These are phyloP conservation scores for Lasioglossum morio DNA, from an alignment of 2,888 invertebrate species.

Conservation along the genomic window DNA sequence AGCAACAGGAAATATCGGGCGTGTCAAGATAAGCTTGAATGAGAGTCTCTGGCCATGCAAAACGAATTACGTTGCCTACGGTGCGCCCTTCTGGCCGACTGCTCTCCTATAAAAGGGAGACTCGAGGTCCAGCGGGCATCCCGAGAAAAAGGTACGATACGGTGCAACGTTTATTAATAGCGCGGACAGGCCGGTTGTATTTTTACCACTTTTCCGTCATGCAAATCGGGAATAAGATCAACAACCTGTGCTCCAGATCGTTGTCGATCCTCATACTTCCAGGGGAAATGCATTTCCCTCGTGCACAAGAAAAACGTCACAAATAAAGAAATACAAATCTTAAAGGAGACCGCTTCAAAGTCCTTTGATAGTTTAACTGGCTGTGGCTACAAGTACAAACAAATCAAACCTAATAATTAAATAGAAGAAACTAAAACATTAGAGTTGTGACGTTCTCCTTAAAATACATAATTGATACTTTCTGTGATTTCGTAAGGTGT, in stretches of 20 bases:
- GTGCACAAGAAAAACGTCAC: no score
- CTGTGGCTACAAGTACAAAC: no score
- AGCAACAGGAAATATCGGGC: constrained; percentile 72
- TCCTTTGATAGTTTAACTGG: no score
- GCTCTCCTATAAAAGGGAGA: constrained; percentile 5
- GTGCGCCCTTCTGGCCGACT: constrained; percentile 2
- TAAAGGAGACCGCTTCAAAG: no score
- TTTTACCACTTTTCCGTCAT: background rate
- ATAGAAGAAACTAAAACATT: no score
- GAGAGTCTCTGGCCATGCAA: constrained; percentile 5
- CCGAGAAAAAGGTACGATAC: background rate
- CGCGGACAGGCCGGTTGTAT: background rate
- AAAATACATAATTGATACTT: no score
- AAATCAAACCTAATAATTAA: no score
- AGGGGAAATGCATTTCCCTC: background rate
- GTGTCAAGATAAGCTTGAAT: constrained; percentile 69
- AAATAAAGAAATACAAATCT: no score
- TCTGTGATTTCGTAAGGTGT: no score
- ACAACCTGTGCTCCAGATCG: background rate
- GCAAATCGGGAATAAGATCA: background rate
- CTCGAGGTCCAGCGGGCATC: background rate
- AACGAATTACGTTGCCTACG: constrained; percentile 20
- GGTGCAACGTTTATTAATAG: constrained; percentile 5
- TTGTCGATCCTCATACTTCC: background rate
- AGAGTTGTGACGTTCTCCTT: no score